Evolutionary conservation across 2,113 vertebrate species (phyloP), one percentile per base, ranked within the genome.

Genomic region (Phasianus colchicus): DNA sequence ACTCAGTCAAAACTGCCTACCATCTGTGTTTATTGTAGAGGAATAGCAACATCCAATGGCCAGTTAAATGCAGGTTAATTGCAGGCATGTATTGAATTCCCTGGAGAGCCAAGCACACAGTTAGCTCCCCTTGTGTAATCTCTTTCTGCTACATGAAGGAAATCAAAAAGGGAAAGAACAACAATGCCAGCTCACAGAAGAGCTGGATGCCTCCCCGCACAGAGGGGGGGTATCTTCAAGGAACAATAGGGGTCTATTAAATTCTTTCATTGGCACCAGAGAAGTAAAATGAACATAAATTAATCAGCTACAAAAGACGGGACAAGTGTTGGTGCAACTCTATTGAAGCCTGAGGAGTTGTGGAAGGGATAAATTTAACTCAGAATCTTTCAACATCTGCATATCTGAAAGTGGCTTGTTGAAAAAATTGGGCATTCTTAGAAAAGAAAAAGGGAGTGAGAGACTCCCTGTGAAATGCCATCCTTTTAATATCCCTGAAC

Each of bases 61-160:
- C 93, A 85, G 90, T 93, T 96, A 97, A 89, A 50, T 88, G 80
- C 95, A 92, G 94, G 94, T 96, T 97, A 96, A 96, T 94, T 94
- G 89, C 83, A 86, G 67, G 91, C 78, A 1, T 66, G 64, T 57
- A 92, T 20, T 27, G 75, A 92, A 94, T 71, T 93, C 94, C 96
- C 89, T 32, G 45, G 88, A 96, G 90, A 86, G 90, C 52, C 82
- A 80, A 77, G 22, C 50, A 86, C 76, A 61, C 30, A 75, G 88
- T 86, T 55, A 74, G 58, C 78, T 95, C 89, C 86, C 87, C 88
- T 34, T 66, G 79, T 64, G 85, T 75, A 86, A 97, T 93, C 87
- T 86, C 86, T 89, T 98, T 95, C 93, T 86, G 85, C 86, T 92
- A 90, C 80, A 89, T 83, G 86, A 93, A 95, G 96, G 91, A 96